Base-by-base conservation (phyloP, 2,888 invertebrate species). In the Margaritifera margaritifera region DNA sequence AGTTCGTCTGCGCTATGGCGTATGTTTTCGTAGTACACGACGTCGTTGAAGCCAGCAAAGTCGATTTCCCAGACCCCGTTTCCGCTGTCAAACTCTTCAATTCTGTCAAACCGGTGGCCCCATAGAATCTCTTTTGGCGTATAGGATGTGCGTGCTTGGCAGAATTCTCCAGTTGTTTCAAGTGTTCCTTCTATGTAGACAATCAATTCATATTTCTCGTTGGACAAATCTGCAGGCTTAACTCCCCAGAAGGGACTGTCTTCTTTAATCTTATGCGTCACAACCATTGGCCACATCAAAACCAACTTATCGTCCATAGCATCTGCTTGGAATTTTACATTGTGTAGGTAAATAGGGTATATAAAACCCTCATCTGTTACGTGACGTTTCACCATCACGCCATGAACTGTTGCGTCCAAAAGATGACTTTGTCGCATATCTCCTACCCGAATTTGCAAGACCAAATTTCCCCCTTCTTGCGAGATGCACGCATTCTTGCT, bases 251-350 rank as follows among this genome's bases (percentile, higher is more conserved):
- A 92, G 0, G 97, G 98, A 68, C 96, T 96, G 75, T 93, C 92
- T 72, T 94, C 94, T 88, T 96, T 96, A 88, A 98, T 98, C 90
- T 94, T 95, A 90, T 98, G 98, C 42, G 96, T 96, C 76, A 98
- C 95, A 42, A 96, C 97, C 84, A 96, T 96, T 2, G 98, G 98
- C 98, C 98, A 98, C 84, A 98, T 97, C 89, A 99, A 96, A 92
- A 98, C 97, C 77, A 98, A 93, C 68, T 96, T 93, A 89, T 98
- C 96, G 86, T 96, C 95, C 86, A 96, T 95, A 20, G 94, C 95
- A 84, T 96, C 96, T 0, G 96, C 96, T 83, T 96, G 96, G 58
- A 96, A 96, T 3, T 94, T 94, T 87, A 98, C 91, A 90, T 97
- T 96, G 86, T 96, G 95, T 90, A 97, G 97, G 91, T 95, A 96